Evolutionary conservation across 2,888 invertebrate species (phyloP).

Genomic region (Graphium colonna): DNA sequence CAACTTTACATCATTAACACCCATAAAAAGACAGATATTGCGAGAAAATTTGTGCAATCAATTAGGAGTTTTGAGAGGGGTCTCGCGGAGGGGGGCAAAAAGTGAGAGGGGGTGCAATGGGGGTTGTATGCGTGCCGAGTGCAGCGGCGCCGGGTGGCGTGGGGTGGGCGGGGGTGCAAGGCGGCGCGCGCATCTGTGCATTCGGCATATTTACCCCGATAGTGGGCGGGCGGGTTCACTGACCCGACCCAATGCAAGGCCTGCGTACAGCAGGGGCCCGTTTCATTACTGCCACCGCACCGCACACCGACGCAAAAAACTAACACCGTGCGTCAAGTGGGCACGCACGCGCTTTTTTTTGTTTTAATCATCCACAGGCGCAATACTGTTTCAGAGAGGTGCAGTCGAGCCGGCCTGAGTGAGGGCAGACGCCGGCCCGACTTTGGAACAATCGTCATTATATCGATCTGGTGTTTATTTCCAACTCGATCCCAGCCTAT

Average conservation of each 20-base stretch:
- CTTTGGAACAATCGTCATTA: conserved; percentile 39
- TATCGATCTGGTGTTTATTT: conserved; percentile 70
- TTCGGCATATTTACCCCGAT: conserved; percentile 80
- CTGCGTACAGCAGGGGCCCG: conserved; percentile 68
- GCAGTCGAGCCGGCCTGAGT: conserved; percentile 30
- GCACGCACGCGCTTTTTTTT: conserved; percentile 52
- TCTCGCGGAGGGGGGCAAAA: conserved; percentile 52
- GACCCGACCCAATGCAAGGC: conserved; percentile 78
- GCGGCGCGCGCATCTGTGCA: conserved; percentile 79
- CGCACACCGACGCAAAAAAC: conserved; percentile 66
- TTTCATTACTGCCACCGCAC: conserved; percentile 70
- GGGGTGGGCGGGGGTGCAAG: conserved; percentile 41
- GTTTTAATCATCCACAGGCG: conserved; percentile 37
- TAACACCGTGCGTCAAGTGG: conserved; percentile 71
- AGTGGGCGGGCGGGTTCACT: conserved; percentile 76
- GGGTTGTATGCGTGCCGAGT: conserved; percentile 66
- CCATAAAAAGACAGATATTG: conserved; percentile 78
- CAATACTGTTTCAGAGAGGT: conserved; percentile 33
- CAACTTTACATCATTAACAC: conserved; percentile 77
- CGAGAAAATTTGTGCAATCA: conserved; percentile 79
- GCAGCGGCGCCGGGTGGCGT: conserved; percentile 55
- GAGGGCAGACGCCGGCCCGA: conserved; percentile 31
- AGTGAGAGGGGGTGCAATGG: conserved; percentile 49
- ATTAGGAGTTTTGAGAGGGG: conserved; percentile 77
- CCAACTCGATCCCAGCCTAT: conserved; percentile 44